These are phyloP conservation scores for Philhelius pedissequus DNA, from an alignment of 2,888 invertebrate species.

Conservation along the genomic window DNA sequence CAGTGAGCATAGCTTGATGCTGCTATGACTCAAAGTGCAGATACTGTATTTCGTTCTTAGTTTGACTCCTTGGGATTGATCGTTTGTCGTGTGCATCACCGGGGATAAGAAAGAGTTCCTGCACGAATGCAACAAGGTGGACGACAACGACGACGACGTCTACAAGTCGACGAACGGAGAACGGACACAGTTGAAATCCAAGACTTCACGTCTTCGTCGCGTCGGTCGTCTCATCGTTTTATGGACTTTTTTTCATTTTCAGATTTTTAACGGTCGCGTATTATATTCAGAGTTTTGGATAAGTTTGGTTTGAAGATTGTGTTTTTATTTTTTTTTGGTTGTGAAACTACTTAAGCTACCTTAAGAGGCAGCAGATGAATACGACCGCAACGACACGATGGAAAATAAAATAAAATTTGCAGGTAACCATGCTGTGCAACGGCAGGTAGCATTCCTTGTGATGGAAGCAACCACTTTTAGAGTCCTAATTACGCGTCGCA, in stretches of 20 bases:
- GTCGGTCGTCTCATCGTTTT: no score
- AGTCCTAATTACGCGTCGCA: slow-evolving; percentile 68
- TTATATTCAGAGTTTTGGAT: slow-evolving; percentile 52
- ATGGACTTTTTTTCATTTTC: not conserved
- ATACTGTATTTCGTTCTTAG: slow-evolving; percentile 48
- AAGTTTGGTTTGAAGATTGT: slow-evolving; percentile 22
- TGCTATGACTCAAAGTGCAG: slow-evolving; percentile 29
- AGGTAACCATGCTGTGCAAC: slow-evolving; percentile 49
- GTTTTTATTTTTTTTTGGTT: not conserved
- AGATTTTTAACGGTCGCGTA: slow-evolving; percentile 60
- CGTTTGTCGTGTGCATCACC: slow-evolving; percentile 67
- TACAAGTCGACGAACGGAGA: slow-evolving; percentile 16
- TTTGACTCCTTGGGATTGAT: slow-evolving; percentile 65
- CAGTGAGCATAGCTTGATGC: not conserved
- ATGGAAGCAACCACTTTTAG: slow-evolving; percentile 65
- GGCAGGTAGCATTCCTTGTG: slow-evolving; percentile 65
- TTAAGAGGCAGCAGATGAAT: slow-evolving; percentile 7
- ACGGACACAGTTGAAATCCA: slow-evolving; percentile 56
- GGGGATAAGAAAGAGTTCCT: slow-evolving; percentile 64
- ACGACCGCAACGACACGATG: not conserved
- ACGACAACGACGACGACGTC: slow-evolving; percentile 14
- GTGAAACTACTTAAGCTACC: slow-evolving; percentile 8
- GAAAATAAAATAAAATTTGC: slow-evolving; percentile 27
- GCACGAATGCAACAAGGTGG: slow-evolving; percentile 52
- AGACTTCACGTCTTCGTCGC: slow-evolving; percentile 49